Evolutionary conservation across 2,113 vertebrate species (phyloP), one percentile per base, ranked within the genome.

Genomic region (Tor tambroides): DNA sequence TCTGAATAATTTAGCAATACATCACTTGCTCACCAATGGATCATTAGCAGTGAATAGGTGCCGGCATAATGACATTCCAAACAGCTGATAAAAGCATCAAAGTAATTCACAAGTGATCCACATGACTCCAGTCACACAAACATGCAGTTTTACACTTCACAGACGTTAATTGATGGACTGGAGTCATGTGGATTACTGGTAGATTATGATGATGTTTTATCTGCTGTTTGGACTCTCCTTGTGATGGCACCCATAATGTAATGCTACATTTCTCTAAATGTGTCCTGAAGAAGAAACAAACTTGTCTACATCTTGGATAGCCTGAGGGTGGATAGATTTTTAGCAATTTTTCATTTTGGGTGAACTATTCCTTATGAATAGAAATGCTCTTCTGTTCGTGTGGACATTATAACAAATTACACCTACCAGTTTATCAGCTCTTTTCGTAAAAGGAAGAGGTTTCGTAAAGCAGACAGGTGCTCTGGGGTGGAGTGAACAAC

Each of bases 381-480:
- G 19, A 54, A 54, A 54, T 54, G 17, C 51, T 1, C 51, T 54
- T 32, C 11, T 65, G 12, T 65, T 10, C 0, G 21, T 43, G 35
- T 78, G 26, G 17, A 49, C 43, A 74, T 43, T 14, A 43, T 43
- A 15, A n/a, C 41, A 85, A 54, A 71, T 6, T 17, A 85, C 23
- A 30, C 87, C 49, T 1, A 99, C 98, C 97, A 98, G 6, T 91
- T 76, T 81, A 98, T 94, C 67, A 89, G 94, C 35, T 95, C 88
- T 94, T 96, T 96, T 87, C 92, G 91, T 85, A 99, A 95, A 86
- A 96, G 96, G 89, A 97, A 99, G 72, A 95, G 82, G 87, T 93
- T 95, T 88, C 96, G 94, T 30, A 96, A 90, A 26, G 28, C 10
- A 0, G 95, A 94, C 87, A 96, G 61, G 26, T 89, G 61, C 4